phyloP scores from a whole-genome alignment of 1,140 invertebrate species.

The Heliconius hewitsoni region DNA sequence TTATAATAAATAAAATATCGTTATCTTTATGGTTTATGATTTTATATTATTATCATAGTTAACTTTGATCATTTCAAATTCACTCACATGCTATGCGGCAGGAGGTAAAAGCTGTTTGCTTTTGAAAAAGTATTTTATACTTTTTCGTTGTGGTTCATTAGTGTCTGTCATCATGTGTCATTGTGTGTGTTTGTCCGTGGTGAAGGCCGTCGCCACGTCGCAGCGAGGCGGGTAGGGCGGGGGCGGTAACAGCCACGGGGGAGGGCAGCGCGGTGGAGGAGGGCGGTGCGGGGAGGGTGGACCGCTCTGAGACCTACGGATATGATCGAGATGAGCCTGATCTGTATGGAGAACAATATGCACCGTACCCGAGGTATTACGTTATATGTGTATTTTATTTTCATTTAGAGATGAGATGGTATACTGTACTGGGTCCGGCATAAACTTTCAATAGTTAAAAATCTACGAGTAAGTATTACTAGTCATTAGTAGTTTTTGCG shows the following conservation, averaged over 20 bases:
- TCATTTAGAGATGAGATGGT: too few species aligned
- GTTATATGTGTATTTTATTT: too few species aligned
- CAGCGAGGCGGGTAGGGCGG: constrained; percentile 41
- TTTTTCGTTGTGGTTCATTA: too few species aligned
- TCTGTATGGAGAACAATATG: constrained; percentile 69
- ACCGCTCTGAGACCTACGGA: constrained; percentile 40
- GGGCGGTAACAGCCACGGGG: constrained; percentile 22
- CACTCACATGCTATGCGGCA: not conserved
- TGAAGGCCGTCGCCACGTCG: constrained; percentile 63
- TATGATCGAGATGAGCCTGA: constrained; percentile 70
- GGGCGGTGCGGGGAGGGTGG: constrained; percentile 35
- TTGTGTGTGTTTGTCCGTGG: constrained; percentile 40
- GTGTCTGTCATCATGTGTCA: not conserved
- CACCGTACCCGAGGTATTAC: constrained; percentile 63
- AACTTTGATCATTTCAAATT: not conserved
- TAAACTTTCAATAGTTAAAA: too few species aligned
- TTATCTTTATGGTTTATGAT: too few species aligned
- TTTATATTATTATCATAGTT: too few species aligned
- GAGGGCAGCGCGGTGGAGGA: constrained; percentile 40
- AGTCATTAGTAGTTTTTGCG: too few species aligned
- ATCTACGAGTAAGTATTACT: too few species aligned
- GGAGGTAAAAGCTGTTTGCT: not conserved
- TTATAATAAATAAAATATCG: not conserved
- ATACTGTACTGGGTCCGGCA: too few species aligned
- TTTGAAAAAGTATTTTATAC: not conserved